phyloP scores from a whole-genome alignment of 2,888 invertebrate species.

The Odontocolon sp. region DNA sequence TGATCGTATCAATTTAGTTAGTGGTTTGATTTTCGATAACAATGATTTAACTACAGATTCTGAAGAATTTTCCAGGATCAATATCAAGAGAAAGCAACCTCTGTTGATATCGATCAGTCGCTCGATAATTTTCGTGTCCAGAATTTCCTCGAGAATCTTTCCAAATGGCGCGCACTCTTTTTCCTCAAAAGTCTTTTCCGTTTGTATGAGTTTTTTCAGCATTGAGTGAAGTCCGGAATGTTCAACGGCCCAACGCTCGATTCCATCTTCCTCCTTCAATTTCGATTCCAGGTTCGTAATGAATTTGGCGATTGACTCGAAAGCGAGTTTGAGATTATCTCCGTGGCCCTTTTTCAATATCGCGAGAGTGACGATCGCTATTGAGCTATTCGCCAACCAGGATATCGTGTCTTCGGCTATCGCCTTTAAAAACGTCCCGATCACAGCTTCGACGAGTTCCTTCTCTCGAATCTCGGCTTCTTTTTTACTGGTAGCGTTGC shows the following conservation, averaged over 20 bases:
- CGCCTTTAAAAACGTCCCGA: slow-evolving; percentile 83
- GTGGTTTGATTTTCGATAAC: slow-evolving; percentile 81
- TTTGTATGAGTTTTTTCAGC: slow-evolving; percentile 87
- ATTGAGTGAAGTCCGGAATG: slow-evolving; percentile 89
- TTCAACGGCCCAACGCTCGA: slow-evolving; percentile 84
- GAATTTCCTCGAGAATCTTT: slow-evolving; percentile 81
- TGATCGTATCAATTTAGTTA: slow-evolving; percentile 81
- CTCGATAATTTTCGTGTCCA: slow-evolving; percentile 83
- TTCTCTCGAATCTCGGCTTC: slow-evolving; percentile 84
- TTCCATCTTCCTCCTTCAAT: slow-evolving; percentile 78
- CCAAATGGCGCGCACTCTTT: slow-evolving; percentile 83
- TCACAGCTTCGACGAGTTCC: slow-evolving; percentile 87
- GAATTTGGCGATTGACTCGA: slow-evolving; percentile 80
- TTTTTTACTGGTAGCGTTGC: slow-evolving; percentile 88
- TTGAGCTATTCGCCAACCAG: slow-evolving; percentile 87
- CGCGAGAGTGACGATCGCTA: slow-evolving; percentile 87
- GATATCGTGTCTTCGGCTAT: slow-evolving; percentile 84
- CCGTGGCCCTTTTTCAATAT: slow-evolving; percentile 86
- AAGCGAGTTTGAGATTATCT: slow-evolving; percentile 80
- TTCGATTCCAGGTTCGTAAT: slow-evolving; percentile 83
- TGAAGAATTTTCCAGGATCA: slow-evolving; percentile 85
- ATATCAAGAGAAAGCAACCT: slow-evolving; percentile 88
- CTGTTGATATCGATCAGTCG: slow-evolving; percentile 88
- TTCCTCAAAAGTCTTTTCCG: slow-evolving; percentile 83
- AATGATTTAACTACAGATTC: slow-evolving; percentile 81